phyloP scores from a whole-genome alignment of 2,888 invertebrate species.

The Cybosia mesomella region DNA sequence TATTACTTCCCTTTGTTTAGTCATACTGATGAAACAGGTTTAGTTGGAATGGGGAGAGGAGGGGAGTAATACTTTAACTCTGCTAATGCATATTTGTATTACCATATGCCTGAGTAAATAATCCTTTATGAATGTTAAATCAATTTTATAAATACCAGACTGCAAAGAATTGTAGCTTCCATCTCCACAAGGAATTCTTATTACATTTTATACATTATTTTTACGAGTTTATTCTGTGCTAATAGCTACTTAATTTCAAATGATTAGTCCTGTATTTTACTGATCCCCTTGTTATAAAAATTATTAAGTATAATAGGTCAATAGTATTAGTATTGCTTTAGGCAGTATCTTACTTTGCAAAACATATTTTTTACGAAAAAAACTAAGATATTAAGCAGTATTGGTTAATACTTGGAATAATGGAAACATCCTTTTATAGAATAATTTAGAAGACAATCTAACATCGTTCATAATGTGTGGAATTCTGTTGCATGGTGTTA shows the following conservation, averaged over 20 bases:
- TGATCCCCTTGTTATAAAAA: too few relatives aligned
- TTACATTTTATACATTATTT: not conserved
- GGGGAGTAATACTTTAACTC: not conserved
- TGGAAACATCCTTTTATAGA: too few relatives aligned
- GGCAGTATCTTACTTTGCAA: too few relatives aligned
- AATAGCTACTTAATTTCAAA: too few relatives aligned
- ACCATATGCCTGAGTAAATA: not conserved
- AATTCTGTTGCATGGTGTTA: constrained; percentile 28
- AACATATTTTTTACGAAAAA: too few relatives aligned
- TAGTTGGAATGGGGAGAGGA: not conserved
- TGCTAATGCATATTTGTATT: not conserved
- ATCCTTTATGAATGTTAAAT: not conserved
- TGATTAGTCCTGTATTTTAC: too few relatives aligned
- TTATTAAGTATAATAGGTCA: too few relatives aligned
- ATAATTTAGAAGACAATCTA: not conserved
- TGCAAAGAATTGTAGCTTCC: not conserved
- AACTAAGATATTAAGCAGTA: too few relatives aligned
- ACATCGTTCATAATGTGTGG: not conserved
- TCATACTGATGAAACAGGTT: not conserved
- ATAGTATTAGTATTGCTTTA: too few relatives aligned
- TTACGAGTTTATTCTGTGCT: not conserved
- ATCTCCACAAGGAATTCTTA: not conserved
- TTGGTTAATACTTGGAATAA: too few relatives aligned
- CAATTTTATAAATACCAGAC: not conserved
- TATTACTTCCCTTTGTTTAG: not conserved